Percentiles rank a stretch among this genome's conserved stretches.
phyloP scores from a whole-genome alignment of 2,888 invertebrate genomes.

The Eurytoma adleriae region DNA sequence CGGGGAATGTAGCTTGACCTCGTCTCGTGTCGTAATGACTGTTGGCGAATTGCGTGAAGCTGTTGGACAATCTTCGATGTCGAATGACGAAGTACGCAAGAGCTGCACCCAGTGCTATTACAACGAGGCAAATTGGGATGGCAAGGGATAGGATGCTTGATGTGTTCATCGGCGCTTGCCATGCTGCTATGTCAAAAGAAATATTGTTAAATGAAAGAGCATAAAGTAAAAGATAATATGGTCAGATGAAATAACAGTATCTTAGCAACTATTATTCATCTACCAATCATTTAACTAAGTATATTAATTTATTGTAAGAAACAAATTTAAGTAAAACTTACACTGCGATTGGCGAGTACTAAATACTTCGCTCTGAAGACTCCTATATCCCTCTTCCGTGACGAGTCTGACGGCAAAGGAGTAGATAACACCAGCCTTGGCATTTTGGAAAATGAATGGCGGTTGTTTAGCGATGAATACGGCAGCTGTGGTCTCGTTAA shows the following conservation, averaged over 20 bases:
- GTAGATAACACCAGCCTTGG: conserved; percentile 78
- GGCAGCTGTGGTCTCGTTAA: conserved; percentile 74
- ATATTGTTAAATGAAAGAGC: too few relatives aligned
- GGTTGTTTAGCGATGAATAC: conserved; percentile 77
- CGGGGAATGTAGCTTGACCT: conserved; percentile 90
- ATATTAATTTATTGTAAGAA: not conserved
- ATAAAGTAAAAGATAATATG: too few relatives aligned
- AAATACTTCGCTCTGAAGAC: conserved; percentile 80
- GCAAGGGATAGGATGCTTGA: conserved; percentile 76
- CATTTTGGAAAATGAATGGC: conserved; percentile 78
- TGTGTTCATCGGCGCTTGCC: conserved; percentile 68
- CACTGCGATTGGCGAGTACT: conserved; percentile 72
- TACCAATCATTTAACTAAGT: not conserved
- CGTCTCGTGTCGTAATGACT: conserved; percentile 91
- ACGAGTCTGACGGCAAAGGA: conserved; percentile 82
- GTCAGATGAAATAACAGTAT: conserved; percentile 54
- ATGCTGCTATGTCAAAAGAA: conserved; percentile 47
- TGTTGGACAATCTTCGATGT: conserved; percentile 85
- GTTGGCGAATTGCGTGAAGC: conserved; percentile 88
- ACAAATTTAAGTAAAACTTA: conserved; percentile 61
- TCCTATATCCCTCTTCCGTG: conserved; percentile 80
- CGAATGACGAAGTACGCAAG: conserved; percentile 82
- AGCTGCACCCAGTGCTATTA: conserved; percentile 79
- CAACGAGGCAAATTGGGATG: conserved; percentile 78
- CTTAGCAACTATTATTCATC: not conserved